Conservation (phyloP, 2,113 vertebrate genomes). For the Archocentrus centrarchus region DNA sequence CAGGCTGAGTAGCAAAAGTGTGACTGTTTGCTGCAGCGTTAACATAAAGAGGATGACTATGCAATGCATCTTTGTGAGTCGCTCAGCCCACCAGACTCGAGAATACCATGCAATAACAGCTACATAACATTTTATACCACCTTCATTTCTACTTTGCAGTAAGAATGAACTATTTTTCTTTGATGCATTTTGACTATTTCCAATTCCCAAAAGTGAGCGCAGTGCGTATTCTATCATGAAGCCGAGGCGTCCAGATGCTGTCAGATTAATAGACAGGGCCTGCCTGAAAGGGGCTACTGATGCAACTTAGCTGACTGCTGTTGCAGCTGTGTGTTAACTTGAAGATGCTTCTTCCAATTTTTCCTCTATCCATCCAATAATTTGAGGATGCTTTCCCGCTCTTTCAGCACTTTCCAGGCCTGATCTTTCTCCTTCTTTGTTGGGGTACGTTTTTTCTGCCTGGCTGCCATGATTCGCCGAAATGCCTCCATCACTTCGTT, state of each 20-base stretch:
- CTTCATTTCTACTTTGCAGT: background rate
- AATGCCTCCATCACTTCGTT: conserved; percentile 99
- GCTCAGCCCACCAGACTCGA: background rate
- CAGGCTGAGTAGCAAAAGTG: background rate
- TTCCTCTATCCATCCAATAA: conserved; percentile 87
- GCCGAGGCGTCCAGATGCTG: background rate
- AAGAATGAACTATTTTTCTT: background rate
- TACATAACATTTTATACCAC: no score
- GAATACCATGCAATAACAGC: background rate
- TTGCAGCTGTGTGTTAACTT: background rate
- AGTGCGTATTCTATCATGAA: background rate
- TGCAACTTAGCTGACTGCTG: background rate
- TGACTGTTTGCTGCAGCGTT: background rate
- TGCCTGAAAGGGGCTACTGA: background rate
- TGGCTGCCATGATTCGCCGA: conserved; percentile 97
- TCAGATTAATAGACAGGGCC: background rate
- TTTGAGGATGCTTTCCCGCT: conserved; percentile 96
- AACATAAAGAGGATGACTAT: background rate
- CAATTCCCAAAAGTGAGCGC: background rate
- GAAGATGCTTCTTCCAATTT: background rate
- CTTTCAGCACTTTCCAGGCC: conserved; percentile 97
- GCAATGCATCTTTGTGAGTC: background rate
- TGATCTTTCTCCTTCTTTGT: conserved; percentile 99
- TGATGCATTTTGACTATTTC: background rate
- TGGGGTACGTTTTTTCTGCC: conserved; percentile 97